phyloP scores from a whole-genome alignment of 2,888 invertebrate genomes.

The Leptura quadrifasciata region DNA sequence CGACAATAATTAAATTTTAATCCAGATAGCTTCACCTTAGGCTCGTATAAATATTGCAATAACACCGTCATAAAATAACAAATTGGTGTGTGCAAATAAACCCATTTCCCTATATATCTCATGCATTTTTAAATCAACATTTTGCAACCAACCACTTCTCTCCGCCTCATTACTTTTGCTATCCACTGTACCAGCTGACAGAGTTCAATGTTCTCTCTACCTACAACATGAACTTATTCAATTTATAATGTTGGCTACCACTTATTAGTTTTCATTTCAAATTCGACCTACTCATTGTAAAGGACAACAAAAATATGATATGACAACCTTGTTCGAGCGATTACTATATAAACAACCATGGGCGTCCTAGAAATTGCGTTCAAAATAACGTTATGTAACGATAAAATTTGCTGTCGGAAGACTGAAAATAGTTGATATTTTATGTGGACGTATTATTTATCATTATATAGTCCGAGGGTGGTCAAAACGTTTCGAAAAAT shows the following conservation, averaged over 20 bases:
- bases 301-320: conserved; percentile 17
- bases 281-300: conserved; percentile 25
- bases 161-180: conserved; percentile 31
- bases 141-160: conserved; percentile 33
- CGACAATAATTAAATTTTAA: too few species aligned
- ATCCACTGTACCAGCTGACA: conserved; percentile 31
- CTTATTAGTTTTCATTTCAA: conserved; percentile 23
- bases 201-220: conserved; percentile 29
- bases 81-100: not conserved
- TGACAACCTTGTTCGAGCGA: conserved; percentile 18
- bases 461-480: too few species aligned
- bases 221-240: conserved; percentile 26
- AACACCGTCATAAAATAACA: not conserved
- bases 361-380: not conserved
- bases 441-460: too few species aligned
- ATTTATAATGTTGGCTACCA: conserved; percentile 28
- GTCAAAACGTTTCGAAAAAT: too few species aligned
- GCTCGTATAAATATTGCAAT: not conserved
- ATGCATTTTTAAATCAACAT: not conserved
- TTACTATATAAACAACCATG: not conserved
- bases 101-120: not conserved
- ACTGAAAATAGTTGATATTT: too few species aligned
- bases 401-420: too few species aligned
- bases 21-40: not conserved
- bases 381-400: too few species aligned